Conservation (phyloP, 2,113 vertebrate genomes). For the Elephantulus edwardii region DNA sequence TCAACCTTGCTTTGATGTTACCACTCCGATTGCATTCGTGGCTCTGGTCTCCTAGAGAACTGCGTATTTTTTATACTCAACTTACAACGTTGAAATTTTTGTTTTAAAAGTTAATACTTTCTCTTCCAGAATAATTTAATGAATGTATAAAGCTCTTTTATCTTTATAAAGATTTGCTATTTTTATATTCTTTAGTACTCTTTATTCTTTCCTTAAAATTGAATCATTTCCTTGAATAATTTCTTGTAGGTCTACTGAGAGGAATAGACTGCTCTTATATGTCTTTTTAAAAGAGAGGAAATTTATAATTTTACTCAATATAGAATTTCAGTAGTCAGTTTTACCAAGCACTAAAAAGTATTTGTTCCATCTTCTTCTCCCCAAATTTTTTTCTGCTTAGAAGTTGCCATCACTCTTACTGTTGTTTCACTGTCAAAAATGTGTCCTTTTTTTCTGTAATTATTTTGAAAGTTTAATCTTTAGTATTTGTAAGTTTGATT, state of each 20-base stretch:
- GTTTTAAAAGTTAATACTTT: not conserved
- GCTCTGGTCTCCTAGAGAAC: not conserved
- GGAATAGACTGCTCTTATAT: not conserved
- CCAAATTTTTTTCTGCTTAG: conserved; percentile 9
- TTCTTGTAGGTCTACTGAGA: not conserved
- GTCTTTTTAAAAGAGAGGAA: not conserved
- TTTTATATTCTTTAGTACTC: not conserved
- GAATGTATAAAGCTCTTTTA: not conserved
- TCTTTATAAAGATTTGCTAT: not conserved
- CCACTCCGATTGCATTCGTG: not conserved
- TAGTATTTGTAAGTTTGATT: not conserved
- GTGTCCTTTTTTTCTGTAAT: not conserved
- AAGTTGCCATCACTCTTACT: not conserved
- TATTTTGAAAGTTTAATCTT: conserved; percentile 19
- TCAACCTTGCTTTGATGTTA: not conserved
- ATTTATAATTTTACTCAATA: not conserved
- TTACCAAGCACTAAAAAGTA: not conserved
- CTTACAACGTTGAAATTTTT: not conserved
- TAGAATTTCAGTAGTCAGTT: not conserved
- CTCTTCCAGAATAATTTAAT: not conserved
- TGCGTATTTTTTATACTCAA: not conserved
- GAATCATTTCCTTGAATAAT: not conserved
- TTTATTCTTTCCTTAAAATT: not conserved
- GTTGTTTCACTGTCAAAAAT: not conserved
- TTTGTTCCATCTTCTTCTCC: not conserved